Conservation (phyloP, 2,888 invertebrate genomes). For the Girardia tigrina region DNA sequence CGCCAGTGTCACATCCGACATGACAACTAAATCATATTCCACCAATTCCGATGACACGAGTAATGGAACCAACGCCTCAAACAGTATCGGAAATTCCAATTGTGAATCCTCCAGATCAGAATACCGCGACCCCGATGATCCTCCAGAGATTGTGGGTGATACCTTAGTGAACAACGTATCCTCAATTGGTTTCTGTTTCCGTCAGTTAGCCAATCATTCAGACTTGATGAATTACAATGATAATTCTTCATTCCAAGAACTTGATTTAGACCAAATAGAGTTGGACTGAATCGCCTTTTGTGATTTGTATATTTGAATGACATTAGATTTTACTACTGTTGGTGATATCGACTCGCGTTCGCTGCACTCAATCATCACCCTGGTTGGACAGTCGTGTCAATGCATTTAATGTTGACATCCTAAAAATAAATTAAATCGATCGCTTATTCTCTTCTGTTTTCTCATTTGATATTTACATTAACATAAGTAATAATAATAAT, state of each 20-base stretch:
- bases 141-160: neutral
- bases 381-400: conserved; percentile 15
- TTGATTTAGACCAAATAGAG: neutral
- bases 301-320: conserved; percentile 2
- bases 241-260: conserved; percentile 19
- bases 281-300: conserved; percentile 10
- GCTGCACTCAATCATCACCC: neutral
- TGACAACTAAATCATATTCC: conserved; percentile 9
- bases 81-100: neutral
- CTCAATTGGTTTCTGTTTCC: conserved; percentile 3
- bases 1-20: conserved; percentile 6
- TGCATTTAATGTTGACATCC: conserved; percentile 23
- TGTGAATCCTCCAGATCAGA: conserved; percentile 11
- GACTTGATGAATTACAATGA: conserved; percentile 15
- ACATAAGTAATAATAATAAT: too few relatives aligned
- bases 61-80: neutral
- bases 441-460: too few relatives aligned
- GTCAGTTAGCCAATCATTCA: neutral
- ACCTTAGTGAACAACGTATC: neutral
- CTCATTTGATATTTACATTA: too few relatives aligned
- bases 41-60: conserved; percentile 9
- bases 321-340: conserved; percentile 10
- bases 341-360: neutral
- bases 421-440: too few relatives aligned
- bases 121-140: conserved; percentile 11